A percentile compares a stretch with the other conserved stretches of the same genome.
Evolutionary conservation across 2,113 vertebrate species (phyloP).

Genomic region (cattle (Bos taurus)): ARS-UCD2.0 NC_037346.1:25395501-25396000

Average conservation of each 20-base stretch:
- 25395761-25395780: neutral
- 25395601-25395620: neutral
- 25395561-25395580: no score
- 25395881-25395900: neutral
- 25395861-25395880: neutral
- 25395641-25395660: neutral
- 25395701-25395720: neutral
- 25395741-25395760: neutral
- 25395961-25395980: neutral
- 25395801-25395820: neutral
- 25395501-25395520: neutral
- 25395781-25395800: neutral
- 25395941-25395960: neutral
- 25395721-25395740: neutral
- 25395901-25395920: neutral
- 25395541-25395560: accelerated
- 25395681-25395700: neutral
- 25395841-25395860: neutral
- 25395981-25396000: neutral
- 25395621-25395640: accelerated
- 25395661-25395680: neutral
- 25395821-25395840: neutral
- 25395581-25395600: neutral
- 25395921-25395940: neutral
- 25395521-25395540: neutral